Evolutionary conservation across 1,140 invertebrate species (phyloP).

Genomic region (Drosophila elegans): DNA sequence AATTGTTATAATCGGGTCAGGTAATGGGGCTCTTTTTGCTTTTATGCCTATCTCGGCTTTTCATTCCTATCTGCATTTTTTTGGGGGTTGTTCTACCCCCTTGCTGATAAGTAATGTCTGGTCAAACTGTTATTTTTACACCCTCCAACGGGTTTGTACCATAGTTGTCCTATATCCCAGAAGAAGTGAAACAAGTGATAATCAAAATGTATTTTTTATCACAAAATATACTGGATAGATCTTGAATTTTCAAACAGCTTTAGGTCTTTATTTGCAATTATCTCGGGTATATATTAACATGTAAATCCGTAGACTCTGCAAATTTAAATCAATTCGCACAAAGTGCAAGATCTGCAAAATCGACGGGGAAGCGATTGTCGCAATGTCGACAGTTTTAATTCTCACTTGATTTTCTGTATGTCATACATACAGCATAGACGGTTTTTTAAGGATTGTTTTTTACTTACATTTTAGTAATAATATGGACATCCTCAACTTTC

Average conservation of each 20-base stretch:
- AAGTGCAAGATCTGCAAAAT: not conserved
- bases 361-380: no score
- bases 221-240: no score
- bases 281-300: no score
- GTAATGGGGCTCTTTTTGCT: constrained; percentile 8
- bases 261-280: no score
- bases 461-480: no score
- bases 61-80: constrained; percentile 9
- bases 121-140: constrained; percentile 15
- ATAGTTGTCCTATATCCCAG: not conserved
- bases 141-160: constrained; percentile 2
- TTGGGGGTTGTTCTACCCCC: constrained; percentile 35
- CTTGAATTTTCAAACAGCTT: no score
- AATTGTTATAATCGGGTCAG: constrained; percentile 28
- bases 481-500: no score
- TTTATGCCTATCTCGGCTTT: constrained; percentile 28
- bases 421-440: no score
- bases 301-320: not conserved
- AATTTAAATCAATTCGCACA: not conserved
- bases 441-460: no score
- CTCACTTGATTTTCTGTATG: not conserved
- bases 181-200: constrained; percentile 4
- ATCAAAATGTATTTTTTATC: not conserved
- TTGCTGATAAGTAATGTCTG: constrained; percentile 3
- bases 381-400: not conserved